These are phyloP conservation scores for Gnathonemus longibarbis DNA, from an alignment of 2,113 vertebrate species.

Conservation along the genomic window DNA sequence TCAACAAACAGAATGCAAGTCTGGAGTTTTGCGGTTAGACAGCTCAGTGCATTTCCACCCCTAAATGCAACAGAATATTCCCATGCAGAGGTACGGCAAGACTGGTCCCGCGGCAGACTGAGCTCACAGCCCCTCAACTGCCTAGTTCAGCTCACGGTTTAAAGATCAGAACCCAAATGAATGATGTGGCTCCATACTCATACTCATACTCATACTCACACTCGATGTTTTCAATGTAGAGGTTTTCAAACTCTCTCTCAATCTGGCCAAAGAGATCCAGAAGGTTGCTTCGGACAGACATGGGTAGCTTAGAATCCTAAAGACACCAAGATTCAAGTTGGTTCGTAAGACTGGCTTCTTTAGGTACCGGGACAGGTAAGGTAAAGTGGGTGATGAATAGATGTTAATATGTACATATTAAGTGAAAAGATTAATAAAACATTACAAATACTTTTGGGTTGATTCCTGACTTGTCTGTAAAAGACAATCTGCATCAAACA, in stretches of 20 bases:
- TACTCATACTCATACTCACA: slow-evolving; percentile 75
- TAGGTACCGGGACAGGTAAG: neutral
- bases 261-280: slow-evolving; percentile 95
- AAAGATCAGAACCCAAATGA: neutral
- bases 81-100: neutral
- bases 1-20: neutral
- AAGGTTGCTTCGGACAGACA: slow-evolving; percentile 80
- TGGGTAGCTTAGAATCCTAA: slow-evolving; percentile 93
- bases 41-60: neutral
- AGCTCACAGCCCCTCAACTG: neutral
- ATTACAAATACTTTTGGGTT: neutral
- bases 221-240: slow-evolving; percentile 96
- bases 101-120: neutral
- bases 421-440: neutral
- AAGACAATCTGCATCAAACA: neutral
- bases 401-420: neutral
- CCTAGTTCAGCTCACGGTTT: neutral
- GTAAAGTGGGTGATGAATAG: neutral
- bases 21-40: neutral
- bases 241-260: slow-evolving; percentile 95
- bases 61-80: neutral
- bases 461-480: neutral
- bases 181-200: neutral
- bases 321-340: slow-evolving; percentile 5
- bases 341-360: too few relatives aligned